Evolutionary conservation across 1,140 invertebrate species (phyloP).

Genomic region (Helicoverpa armigera): DNA sequence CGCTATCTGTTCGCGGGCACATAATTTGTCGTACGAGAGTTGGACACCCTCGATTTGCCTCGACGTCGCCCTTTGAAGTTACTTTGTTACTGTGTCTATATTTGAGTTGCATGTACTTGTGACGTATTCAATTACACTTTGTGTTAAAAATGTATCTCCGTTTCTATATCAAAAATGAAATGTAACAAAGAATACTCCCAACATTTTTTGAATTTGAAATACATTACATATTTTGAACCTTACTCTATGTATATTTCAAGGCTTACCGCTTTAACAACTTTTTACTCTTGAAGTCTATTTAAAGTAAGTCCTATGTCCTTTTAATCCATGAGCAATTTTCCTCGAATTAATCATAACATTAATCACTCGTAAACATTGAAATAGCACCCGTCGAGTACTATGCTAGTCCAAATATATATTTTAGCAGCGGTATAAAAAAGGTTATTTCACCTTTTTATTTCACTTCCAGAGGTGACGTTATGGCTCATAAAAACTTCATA

Average conservation of each 20-base stretch:
- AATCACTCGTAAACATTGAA: not conserved
- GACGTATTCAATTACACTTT: not conserved
- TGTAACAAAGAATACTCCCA: not conserved
- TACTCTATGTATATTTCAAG: no score
- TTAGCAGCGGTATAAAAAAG: conserved; percentile 54
- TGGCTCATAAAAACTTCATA: conserved; percentile 65
- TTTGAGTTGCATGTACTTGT: conserved; percentile 13
- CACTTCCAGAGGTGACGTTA: conserved; percentile 61
- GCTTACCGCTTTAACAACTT: no score
- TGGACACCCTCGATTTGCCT: conserved; percentile 64
- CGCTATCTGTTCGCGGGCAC: conserved; percentile 68
- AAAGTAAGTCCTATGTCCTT: not conserved
- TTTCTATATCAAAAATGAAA: not conserved
- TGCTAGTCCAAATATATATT: conserved; percentile 36
- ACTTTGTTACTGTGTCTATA: conserved; percentile 41
- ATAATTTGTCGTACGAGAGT: conserved; percentile 72
- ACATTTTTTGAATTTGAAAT: no score
- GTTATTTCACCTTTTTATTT: conserved; percentile 60
- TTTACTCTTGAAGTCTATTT: no score
- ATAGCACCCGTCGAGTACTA: not conserved
- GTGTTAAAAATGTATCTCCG: not conserved
- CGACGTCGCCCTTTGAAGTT: conserved; percentile 55
- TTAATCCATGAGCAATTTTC: not conserved
- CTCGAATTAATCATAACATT: no score
- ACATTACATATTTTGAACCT: no score